phyloP scores from a whole-genome alignment of 2,797 vertebrate species.

The Sebastes miniatus region DNA sequence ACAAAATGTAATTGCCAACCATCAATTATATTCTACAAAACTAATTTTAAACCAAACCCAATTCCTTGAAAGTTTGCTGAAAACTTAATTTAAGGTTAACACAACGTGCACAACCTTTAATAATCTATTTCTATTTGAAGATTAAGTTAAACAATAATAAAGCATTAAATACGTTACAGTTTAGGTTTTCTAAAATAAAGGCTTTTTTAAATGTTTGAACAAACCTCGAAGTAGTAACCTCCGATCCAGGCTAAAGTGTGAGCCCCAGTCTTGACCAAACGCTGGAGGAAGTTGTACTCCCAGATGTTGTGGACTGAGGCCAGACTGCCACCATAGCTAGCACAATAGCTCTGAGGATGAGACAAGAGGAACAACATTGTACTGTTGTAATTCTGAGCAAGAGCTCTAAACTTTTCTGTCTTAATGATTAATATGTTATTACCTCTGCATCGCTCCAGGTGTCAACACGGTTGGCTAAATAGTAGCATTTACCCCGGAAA shows the following conservation, averaged over 20 bases:
- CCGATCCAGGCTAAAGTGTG: slow-evolving; percentile 33
- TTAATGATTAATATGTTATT: not conserved
- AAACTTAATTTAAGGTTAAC: not conserved
- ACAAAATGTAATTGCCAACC: not conserved
- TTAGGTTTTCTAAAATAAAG: not conserved
- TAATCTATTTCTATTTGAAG: not conserved
- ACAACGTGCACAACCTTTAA: not conserved
- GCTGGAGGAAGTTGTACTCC: slow-evolving; percentile 39
- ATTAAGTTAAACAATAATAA: not conserved
- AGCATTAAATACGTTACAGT: not conserved
- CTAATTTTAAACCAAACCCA: not conserved
- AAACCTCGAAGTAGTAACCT: slow-evolving; percentile 41
- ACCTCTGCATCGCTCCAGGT: slow-evolving; percentile 39
- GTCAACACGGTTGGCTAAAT: not conserved
- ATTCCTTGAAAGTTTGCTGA: not conserved
- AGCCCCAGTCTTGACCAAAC: not conserved
- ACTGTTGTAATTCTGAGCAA: not conserved
- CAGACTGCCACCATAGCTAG: not conserved
- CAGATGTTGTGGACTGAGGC: slow-evolving; percentile 24
- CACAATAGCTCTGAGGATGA: slow-evolving; percentile 21
- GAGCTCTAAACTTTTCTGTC: not conserved
- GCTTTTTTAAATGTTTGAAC: not conserved
- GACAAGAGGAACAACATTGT: not conserved
- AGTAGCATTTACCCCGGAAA: slow-evolving; percentile 34
- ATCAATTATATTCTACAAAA: not conserved